Base-by-base conservation (phyloP, 2,113 vertebrate species). In the Oreochromis niloticus region DNA sequence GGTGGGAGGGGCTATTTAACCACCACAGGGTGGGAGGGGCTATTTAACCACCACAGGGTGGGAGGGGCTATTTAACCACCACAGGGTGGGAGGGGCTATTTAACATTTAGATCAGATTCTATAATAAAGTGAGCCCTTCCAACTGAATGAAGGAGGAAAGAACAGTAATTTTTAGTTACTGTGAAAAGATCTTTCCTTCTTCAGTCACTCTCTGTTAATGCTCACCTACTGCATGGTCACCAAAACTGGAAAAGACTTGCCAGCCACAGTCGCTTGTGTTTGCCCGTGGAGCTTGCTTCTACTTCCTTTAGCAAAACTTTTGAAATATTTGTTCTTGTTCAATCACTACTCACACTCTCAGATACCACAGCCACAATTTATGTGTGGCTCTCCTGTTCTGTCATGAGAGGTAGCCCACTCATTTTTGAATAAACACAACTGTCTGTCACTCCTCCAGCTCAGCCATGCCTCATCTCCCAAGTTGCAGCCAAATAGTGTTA, bases 1-100 rank as follows among this genome's bases (percentile, higher is more conserved):
- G 0, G 55, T 27, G 24, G 6, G 12, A 2, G 12, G 55, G 4
- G 22, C 55, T 27, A 0, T 56, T 3, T 5, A 52, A 52, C n/a
- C n/a, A n/a, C 24, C 55, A 13, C 4, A 1, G 2, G 0, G 55
- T 27, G 12, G 3, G 12, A 1, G 24, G 55, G 1, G 12, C 55
- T 55, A 1, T 57, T 30, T 12, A 22, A 41, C 39, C n/a, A n/a
- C 27, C 57, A 61, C 27, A 59, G 56, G 0, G 55, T 27, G 24
- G 6, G 12, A 2, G 12, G 55, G 4, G 22, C 55, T 27, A 0
- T 56, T 3, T 5, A 52, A 52, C n/a, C n/a, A n/a, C 24, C 55
- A 13, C 4, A 1, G 2, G 0, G 55, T 27, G 12, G 3, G 12
- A 1, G 24, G 55, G 1, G 12, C 55, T 55, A 1, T 57, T 30